Evolutionary conservation across 2,888 invertebrate genomes (phyloP).

Genomic region (Apoda limacodes): DNA sequence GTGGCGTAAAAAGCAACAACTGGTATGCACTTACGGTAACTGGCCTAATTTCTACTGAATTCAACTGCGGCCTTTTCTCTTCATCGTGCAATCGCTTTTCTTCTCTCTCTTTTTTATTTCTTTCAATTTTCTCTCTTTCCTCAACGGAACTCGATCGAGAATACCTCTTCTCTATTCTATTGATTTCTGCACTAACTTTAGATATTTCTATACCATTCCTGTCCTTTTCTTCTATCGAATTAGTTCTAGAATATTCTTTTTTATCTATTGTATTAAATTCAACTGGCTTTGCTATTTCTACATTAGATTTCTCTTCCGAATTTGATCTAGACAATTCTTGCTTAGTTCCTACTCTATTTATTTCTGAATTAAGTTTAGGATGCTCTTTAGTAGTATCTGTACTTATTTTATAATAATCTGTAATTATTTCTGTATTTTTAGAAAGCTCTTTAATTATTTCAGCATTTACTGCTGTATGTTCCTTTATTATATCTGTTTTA

Average conservation of each 20-base stretch:
- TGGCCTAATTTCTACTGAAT: conserved; percentile 45
- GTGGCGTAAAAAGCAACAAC: neutral
- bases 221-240: conserved; percentile 24
- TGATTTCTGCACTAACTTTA: conserved; percentile 26
- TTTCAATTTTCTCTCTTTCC: conserved; percentile 27
- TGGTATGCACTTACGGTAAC: conserved; percentile 36
- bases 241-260: conserved; percentile 17
- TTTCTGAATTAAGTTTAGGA: conserved; percentile 13
- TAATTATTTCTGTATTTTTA: no score
- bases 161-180: conserved; percentile 35
- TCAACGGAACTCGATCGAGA: conserved; percentile 43
- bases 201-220: conserved; percentile 20
- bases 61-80: conserved; percentile 27
- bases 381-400: no score
- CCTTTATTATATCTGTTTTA: conserved; percentile 22
- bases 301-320: conserved; percentile 9
- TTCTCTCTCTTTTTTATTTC: conserved; percentile 26
- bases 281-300: conserved; percentile 19
- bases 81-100: conserved; percentile 19
- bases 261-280: conserved; percentile 25
- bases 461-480: no score
- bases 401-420: no score
- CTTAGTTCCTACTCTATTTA: conserved; percentile 10
- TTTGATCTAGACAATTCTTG: neutral
- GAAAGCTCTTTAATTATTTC: no score